Conservation (phyloP, 2,888 invertebrate genomes). For the Macrostomum cliftonense region DNA sequence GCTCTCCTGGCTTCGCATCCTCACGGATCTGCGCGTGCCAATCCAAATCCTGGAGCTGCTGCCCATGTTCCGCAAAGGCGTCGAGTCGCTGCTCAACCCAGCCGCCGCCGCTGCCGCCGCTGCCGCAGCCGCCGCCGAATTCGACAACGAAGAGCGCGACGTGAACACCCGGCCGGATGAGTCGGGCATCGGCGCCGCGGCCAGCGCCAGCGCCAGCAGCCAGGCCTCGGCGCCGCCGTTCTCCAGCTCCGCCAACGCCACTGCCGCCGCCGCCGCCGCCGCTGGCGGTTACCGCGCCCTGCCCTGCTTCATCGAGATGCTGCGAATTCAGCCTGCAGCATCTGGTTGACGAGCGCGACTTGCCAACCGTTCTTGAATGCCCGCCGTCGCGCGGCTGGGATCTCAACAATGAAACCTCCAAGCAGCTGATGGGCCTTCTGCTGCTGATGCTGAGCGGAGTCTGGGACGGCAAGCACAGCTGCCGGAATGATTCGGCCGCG, state of each 20-base stretch:
- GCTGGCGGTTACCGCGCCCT: constrained; percentile 30
- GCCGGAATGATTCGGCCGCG: constrained; percentile 39
- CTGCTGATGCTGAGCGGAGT: constrained; percentile 56
- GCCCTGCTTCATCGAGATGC: constrained; percentile 85
- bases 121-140: constrained; percentile 46
- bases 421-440: constrained; percentile 51
- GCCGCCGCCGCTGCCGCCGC: constrained; percentile 51
- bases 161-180: constrained; percentile 13
- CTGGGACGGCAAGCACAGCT: constrained; percentile 49
- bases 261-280: not conserved
- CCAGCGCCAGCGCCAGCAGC: not conserved
- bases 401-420: constrained; percentile 51
- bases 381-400: constrained; percentile 56
- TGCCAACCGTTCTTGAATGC: not conserved
- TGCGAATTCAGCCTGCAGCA: constrained; percentile 84
- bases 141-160: constrained; percentile 11
- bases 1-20: constrained; percentile 30
- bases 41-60: constrained; percentile 70
- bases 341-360: constrained; percentile 39
- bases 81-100: constrained; percentile 44
- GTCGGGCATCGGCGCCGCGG: not conserved
- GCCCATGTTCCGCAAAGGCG: constrained; percentile 71
- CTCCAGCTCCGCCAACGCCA: constrained; percentile 3
- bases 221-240: constrained; percentile 11
- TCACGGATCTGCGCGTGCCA: constrained; percentile 69